These are phyloP conservation scores for Calidris pugnax DNA, from an alignment of 2,113 vertebrate genomes.

Conservation along the genomic window DNA sequence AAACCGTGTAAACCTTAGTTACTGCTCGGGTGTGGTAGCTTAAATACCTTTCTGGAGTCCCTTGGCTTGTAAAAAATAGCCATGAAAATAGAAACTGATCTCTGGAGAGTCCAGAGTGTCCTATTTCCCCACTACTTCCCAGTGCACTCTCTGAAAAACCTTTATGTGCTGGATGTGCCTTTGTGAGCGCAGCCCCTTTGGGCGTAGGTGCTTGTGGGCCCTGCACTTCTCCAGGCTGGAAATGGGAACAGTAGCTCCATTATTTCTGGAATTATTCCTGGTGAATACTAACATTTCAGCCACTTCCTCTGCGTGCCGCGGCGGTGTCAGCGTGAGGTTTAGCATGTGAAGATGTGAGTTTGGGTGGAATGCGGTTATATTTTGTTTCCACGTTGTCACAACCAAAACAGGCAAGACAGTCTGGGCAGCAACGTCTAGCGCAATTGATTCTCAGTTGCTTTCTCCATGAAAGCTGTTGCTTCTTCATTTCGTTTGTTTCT, in stretches of 20 bases:
- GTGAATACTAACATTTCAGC: constrained; percentile 8
- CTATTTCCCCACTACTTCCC: not conserved
- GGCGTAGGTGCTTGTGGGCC: not conserved
- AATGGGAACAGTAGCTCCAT: constrained; percentile 23
- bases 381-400: not conserved
- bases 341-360: not conserved
- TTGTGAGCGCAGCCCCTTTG: not conserved
- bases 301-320: not conserved
- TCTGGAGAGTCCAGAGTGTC: not conserved
- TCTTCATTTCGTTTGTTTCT: not conserved
- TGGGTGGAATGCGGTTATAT: not conserved
- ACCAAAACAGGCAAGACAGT: not conserved
- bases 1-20: not conserved
- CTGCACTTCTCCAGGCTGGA: not conserved
- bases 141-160: not conserved
- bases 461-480: not conserved
- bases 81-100: not conserved
- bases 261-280: constrained; percentile 24
- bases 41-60: not conserved
- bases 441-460: not conserved
- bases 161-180: not conserved
- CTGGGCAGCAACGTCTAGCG: not conserved
- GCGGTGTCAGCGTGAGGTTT: not conserved
- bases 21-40: not conserved
- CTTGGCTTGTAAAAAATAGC: not conserved